These are phyloP conservation scores for Platysternon megacephalum DNA, from an alignment of 2,113 vertebrate genomes.

Conservation along the genomic window DNA sequence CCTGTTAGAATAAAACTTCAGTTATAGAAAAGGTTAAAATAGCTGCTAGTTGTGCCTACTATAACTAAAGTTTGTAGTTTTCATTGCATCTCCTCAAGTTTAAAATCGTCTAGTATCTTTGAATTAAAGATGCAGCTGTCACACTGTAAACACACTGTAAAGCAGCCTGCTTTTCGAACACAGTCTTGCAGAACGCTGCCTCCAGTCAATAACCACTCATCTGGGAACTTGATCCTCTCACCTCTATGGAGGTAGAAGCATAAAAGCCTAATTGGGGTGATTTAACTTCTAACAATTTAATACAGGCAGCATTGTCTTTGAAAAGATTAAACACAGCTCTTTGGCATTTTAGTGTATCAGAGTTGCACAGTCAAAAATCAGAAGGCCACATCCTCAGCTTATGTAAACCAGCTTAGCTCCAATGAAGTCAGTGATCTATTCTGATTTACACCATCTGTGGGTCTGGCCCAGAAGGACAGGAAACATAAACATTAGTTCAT, in stretches of 20 bases:
- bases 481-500: background rate
- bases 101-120: background rate
- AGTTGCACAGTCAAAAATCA: background rate
- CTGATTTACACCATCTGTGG: background rate
- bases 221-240: background rate
- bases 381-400: background rate
- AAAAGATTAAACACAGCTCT: background rate
- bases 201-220: background rate
- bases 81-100: background rate
- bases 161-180: background rate
- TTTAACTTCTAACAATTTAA: background rate
- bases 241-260: background rate
- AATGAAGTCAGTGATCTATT: background rate
- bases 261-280: background rate
- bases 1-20: conserved; percentile 6
- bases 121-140: background rate
- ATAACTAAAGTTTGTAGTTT: background rate
- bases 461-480: background rate
- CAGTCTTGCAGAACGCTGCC: background rate
- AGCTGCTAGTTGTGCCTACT: background rate
- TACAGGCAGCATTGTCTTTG: background rate
- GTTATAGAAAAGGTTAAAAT: conserved; percentile 27
- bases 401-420: no score
- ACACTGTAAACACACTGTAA: background rate
- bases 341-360: background rate